These are phyloP conservation scores for Oncorhynchus mykiss DNA, from an alignment of 2,113 vertebrate species.

Conservation along the genomic window DNA sequence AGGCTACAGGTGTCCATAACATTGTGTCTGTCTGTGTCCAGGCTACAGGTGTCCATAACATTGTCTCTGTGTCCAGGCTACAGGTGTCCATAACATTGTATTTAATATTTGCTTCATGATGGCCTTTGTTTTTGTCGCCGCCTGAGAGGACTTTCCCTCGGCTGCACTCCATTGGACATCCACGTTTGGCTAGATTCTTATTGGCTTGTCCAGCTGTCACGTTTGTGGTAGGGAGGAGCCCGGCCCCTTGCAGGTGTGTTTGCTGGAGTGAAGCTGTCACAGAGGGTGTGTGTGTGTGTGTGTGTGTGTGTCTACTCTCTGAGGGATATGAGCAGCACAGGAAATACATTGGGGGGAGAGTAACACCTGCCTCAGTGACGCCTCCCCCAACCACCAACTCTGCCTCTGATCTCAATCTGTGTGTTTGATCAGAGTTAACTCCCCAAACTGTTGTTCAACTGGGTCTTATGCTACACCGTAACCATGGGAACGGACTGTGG, in stretches of 20 bases:
- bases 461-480: constrained; percentile 21
- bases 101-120: neutral
- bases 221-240: constrained; percentile 14
- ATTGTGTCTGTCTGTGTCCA: no score
- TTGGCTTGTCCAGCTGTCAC: neutral
- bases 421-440: constrained; percentile 46
- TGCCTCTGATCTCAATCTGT: constrained; percentile 42
- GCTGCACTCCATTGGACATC: neutral
- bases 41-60: no score
- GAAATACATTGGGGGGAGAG: constrained; percentile 67
- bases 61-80: neutral
- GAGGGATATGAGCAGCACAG: constrained; percentile 60
- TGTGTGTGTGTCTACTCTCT: constrained; percentile 21
- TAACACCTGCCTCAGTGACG: constrained; percentile 67
- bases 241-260: constrained; percentile 41
- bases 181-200: neutral
- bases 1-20: no score
- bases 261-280: constrained; percentile 36
- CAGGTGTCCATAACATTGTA: neutral
- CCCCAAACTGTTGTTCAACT: constrained; percentile 47
- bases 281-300: constrained; percentile 1
- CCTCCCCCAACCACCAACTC: constrained; percentile 16
- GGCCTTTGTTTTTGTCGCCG: neutral
- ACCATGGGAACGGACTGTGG: neutral
- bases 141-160: neutral